Evolutionary conservation across 1,140 invertebrate species (phyloP).

Genomic region (Brachystomella parvula): DNA sequence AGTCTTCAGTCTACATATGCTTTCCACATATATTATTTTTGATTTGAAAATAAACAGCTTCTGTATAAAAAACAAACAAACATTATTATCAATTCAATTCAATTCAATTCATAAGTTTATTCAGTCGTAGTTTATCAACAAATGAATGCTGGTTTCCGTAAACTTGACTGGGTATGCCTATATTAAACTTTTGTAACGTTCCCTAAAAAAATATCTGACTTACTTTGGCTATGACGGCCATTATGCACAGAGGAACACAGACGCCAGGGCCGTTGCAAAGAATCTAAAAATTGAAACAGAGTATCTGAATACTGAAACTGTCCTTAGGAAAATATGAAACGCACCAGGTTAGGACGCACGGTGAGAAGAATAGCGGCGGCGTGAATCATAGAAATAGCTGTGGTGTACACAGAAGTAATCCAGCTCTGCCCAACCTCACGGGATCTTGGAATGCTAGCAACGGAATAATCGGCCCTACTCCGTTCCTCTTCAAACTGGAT

Average conservation of each 20-base stretch:
- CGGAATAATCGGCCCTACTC: neutral
- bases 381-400: slow-evolving; percentile 58
- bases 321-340: slow-evolving; percentile 21
- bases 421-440: slow-evolving; percentile 81
- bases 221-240: slow-evolving; percentile 47
- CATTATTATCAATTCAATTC: slow-evolving; percentile 12
- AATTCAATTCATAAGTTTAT: neutral
- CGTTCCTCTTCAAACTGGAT: slow-evolving; percentile 46
- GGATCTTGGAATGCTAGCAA: slow-evolving; percentile 66
- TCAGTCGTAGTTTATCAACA: no score
- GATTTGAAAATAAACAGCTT: slow-evolving; percentile 56
- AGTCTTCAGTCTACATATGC: slow-evolving; percentile 80
- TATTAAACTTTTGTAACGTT: slow-evolving; percentile 42
- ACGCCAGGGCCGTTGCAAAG: slow-evolving; percentile 93
- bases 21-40: slow-evolving; percentile 85
- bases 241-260: slow-evolving; percentile 76
- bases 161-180: no score
- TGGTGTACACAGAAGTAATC: slow-evolving; percentile 66
- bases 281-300: slow-evolving; percentile 43
- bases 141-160: no score
- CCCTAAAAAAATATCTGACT: slow-evolving; percentile 32
- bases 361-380: slow-evolving; percentile 63
- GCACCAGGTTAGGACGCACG: slow-evolving; percentile 58
- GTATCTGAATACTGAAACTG: neutral
- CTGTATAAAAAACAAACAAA: slow-evolving; percentile 50